phyloP scores from a whole-genome alignment of 1,140 invertebrate species.

The Ditylenchus dipsaci region DNA sequence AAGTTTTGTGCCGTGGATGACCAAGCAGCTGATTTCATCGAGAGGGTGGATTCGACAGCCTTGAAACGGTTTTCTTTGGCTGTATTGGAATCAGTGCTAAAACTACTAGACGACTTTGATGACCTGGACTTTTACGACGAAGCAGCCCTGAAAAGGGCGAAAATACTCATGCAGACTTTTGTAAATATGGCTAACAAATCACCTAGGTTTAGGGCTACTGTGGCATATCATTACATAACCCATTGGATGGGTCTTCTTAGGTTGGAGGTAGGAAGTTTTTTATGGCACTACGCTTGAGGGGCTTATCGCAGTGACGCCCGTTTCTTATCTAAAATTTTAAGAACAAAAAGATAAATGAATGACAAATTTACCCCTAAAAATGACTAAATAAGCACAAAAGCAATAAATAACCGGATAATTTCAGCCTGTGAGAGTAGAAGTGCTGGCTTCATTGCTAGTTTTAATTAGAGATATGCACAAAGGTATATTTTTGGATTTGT shows the following conservation, averaged over 20 bases:
- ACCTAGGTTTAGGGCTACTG: not conserved
- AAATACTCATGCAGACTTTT: slow-evolving; percentile 2
- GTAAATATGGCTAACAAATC: not conserved
- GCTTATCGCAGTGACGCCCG: too few species aligned
- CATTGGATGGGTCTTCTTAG: not conserved
- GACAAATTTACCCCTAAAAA: too few species aligned
- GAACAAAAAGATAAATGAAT: too few species aligned
- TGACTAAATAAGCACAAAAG: too few species aligned
- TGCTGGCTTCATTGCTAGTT: not conserved
- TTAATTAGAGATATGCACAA: not conserved
- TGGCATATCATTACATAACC: not conserved
- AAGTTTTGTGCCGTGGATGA: not conserved
- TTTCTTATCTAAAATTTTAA: too few species aligned
- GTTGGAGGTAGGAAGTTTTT: not conserved
- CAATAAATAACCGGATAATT: too few species aligned
- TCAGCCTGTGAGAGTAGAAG: not conserved
- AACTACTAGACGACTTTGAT: not conserved
- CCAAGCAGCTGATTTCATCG: not conserved
- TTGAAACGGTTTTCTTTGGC: not conserved
- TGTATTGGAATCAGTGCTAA: not conserved
- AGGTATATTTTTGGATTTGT: not conserved
- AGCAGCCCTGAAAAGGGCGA: not conserved
- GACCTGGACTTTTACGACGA: not conserved
- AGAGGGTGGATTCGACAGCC: not conserved
- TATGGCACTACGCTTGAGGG: too few species aligned